Evolutionary conservation across 1,140 invertebrate species (phyloP), one percentile per base, ranked within the genome.

Genomic region (Pachypsylla venusta): DNA sequence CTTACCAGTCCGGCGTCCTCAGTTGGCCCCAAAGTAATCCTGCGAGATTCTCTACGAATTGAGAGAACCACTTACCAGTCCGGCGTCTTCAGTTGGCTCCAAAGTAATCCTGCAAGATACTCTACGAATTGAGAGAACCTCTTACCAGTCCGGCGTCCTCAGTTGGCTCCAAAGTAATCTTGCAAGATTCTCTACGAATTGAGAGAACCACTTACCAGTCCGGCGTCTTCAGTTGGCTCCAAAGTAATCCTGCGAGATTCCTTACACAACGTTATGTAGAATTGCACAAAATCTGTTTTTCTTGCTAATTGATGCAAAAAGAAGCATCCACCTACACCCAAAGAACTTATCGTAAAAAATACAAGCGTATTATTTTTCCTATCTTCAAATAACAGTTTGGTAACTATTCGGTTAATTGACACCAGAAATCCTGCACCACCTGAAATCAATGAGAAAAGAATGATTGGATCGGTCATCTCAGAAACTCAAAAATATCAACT

Each of bases 381-480:
- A 70, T 90, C 81, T 67, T 82, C 68, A 27, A 86, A 72, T 60
- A 90, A 60, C 60, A 81, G 71, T 73, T 92, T 93, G 1, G 89
- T 93, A 20, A 89, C 64, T 53, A 93, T 88, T 22, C 89, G 77
- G 70, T 87, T 89, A 1, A 81, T 69, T 12, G 89, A 93, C 2
- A 91, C 85, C 73, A 89, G 79, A 57, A 93, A 81, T 5, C 89
- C 89, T 19, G 89, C 89, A 25, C 85, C 81, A 76, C 87, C 86
- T 89, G 64, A 55, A 69, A 53, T 60, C 60, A 54, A 27, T 48
- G 28, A 56, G n/a, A n/a, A 19, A 48, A 48, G 42, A 48, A n/a
- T n/a, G n/a, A n/a, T n/a, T n/a, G n/a, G n/a, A n/a, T n/a, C n/a
- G n/a, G n/a, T n/a, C n/a, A n/a, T n/a, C n/a, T n/a, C n/a, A n/a